Evolutionary conservation across 2,113 vertebrate genomes (phyloP).

Genomic region (Corvus hawaiiensis): DNA sequence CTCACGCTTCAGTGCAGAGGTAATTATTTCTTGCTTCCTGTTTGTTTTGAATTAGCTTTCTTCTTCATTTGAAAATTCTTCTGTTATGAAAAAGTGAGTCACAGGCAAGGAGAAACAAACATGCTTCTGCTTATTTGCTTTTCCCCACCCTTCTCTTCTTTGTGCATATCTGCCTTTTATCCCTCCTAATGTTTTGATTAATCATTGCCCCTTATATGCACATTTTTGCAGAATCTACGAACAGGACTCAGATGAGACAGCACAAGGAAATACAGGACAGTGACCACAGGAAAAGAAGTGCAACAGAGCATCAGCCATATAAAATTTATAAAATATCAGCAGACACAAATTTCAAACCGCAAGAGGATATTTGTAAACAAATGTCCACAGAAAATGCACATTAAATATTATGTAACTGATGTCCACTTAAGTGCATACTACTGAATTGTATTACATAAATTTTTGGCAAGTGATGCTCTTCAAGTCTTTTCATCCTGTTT

Average conservation of each 20-base stretch:
- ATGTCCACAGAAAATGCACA: neutral
- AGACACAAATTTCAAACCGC: neutral
- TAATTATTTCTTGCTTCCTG: neutral
- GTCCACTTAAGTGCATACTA: neutral
- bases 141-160: neutral
- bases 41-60: neutral
- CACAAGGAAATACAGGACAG: neutral
- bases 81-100: constrained; percentile 14
- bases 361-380: neutral
- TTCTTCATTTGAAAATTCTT: neutral
- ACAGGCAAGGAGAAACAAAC: constrained; percentile 20
- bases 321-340: neutral
- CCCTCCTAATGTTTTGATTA: neutral
- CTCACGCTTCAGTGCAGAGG: neutral
- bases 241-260: accelerated
- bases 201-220: neutral
- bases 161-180: neutral
- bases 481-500: neutral
- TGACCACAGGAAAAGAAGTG: neutral
- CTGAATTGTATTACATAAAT: neutral
- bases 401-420: neutral
- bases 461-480: neutral
- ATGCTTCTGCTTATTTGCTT: neutral
- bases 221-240: neutral
- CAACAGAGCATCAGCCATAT: neutral